Evolutionary conservation across 2,888 invertebrate species (phyloP), one percentile per base, ranked within the genome.

Genomic region (Andrena trimmerana): DNA sequence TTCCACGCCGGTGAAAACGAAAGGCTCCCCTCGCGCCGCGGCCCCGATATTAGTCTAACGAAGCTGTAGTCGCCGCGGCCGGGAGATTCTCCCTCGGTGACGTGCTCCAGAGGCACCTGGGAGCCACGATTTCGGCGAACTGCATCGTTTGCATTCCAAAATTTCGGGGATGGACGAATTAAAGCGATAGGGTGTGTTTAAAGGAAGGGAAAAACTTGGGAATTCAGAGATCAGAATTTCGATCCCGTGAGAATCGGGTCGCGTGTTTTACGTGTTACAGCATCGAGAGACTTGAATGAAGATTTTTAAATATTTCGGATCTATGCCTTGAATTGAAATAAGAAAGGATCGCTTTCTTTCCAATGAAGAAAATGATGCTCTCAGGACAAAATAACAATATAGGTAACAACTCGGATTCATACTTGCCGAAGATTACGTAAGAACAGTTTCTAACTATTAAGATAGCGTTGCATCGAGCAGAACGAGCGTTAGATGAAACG

Each of bases 21-120:
- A 76, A 81, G 82, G 76, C 72, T 81, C 63, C 29, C 57, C 48
- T n/a, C 13, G 16, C 20, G 4, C 33, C 31, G n/a, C n/a, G 8
- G 6, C 54, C 0, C 13, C 52, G 68, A 76, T 83, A 81, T 81
- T 81, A 83, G 67, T 81, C 82, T 76, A 83, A 83, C 82, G 82
- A 67, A 72, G 57, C 71, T 68, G 71, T 78, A 68, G 72, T 52
- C 57, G 57, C 31, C 20, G 24, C 60, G 31, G 29, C 48, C 33
- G 27, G 69, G 10, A 57, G 66, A 74, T 70, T 24, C 24, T 57
- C 27, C 59, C 65, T 52, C 50, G 16, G 57, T 36, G 80, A 66
- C 75, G 79, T 70, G 33, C n/a, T 52, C 52, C 36, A 5, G 31
- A 24, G 66, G 20, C 60, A 69, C 52, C 48, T 48, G 50, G 8